Conservation (phyloP, 2,888 invertebrate species). For the Cylloceria caligata region DNA sequence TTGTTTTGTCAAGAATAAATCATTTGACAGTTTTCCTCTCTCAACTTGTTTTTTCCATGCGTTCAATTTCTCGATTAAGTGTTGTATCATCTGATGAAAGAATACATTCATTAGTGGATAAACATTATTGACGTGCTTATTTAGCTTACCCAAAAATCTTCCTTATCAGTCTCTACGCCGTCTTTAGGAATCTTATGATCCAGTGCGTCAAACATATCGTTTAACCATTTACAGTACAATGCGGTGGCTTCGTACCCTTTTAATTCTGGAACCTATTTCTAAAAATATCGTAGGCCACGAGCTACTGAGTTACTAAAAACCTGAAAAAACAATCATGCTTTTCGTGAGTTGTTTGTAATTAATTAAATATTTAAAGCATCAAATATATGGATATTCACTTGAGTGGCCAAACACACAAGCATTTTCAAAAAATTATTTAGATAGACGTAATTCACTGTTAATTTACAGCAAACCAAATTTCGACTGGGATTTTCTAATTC, state of each 20-base stretch:
- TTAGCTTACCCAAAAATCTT: too few species aligned
- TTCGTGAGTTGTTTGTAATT: too few species aligned
- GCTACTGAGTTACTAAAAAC: conserved; percentile 52
- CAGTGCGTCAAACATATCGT: conserved; percentile 56
- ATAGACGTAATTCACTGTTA: conserved; percentile 51
- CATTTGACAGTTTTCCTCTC: neutral
- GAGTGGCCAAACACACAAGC: conserved; percentile 57
- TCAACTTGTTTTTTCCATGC: conserved; percentile 7
- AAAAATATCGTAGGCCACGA: conserved; percentile 41
- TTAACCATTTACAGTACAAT: conserved; percentile 47
- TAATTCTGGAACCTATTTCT: conserved; percentile 34
- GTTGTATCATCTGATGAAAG: too few species aligned
- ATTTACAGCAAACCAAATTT: conserved; percentile 59
- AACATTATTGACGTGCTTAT: too few species aligned
- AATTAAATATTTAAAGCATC: conserved; percentile 15
- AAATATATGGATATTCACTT: conserved; percentile 3
- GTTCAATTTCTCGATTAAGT: too few species aligned
- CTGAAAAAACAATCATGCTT: conserved; percentile 27
- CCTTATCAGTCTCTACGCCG: too few species aligned
- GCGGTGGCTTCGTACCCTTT: conserved; percentile 29
- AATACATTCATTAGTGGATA: too few species aligned
- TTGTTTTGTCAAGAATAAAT: conserved; percentile 12
- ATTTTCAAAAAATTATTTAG: conserved; percentile 59
- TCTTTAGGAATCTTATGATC: conserved; percentile 53
- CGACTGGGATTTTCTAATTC: conserved; percentile 47